Conservation (phyloP, 2,113 vertebrate species). For the Talpa occidentalis region DNA sequence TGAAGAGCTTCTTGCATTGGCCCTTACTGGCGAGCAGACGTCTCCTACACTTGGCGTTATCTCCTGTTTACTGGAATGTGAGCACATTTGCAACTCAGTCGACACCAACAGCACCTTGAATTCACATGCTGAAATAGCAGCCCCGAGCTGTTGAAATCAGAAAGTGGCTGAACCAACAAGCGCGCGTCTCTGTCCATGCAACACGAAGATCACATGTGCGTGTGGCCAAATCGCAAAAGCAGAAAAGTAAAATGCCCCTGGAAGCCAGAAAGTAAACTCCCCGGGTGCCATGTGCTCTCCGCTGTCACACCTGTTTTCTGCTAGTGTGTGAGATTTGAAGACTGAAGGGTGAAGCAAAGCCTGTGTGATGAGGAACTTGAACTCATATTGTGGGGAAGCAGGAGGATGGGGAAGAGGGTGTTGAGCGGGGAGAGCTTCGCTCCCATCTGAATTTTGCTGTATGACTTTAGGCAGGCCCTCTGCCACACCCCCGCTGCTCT, state of each 20-base stretch:
- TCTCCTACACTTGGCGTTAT: background rate
- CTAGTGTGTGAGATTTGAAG: background rate
- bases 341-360: slow-evolving; percentile 21
- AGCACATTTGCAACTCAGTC: slow-evolving; percentile 41
- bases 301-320: background rate
- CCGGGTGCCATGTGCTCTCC: slow-evolving; percentile 45
- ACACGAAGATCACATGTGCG: slow-evolving; percentile 22
- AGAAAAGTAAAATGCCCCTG: too few species aligned
- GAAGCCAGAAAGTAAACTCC: too few species aligned
- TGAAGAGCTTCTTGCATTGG: background rate
- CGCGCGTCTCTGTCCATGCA: slow-evolving; percentile 17
- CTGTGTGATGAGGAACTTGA: background rate
- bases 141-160: background rate
- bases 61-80: slow-evolving; percentile 2
- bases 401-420: background rate
- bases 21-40: background rate
- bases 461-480: background rate
- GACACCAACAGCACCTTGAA: slow-evolving; percentile 22
- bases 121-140: background rate
- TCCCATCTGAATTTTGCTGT: background rate
- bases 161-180: background rate
- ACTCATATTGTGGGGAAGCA: background rate
- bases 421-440: background rate
- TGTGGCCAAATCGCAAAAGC: background rate
- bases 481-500: background rate